These are phyloP conservation scores for Bugula neritina DNA, from an alignment of 2,888 invertebrate species.

Conservation along the genomic window DNA sequence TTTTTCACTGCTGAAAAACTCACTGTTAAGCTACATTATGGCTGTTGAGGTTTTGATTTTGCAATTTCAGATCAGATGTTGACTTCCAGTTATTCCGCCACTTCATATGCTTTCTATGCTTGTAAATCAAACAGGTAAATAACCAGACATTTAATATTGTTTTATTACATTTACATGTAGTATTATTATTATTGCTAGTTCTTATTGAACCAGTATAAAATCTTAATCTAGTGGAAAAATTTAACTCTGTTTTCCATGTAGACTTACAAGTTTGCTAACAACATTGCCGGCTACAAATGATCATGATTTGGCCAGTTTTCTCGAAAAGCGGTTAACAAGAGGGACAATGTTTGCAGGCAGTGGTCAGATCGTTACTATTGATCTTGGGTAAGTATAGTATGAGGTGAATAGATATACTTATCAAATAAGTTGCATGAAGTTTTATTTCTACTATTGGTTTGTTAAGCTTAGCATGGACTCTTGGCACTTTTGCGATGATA, in stretches of 20 bases:
- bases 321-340: slow-evolving; percentile 35
- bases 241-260: slow-evolving; percentile 31
- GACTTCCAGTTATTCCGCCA: background rate
- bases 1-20: too few relatives aligned
- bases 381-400: slow-evolving; percentile 30
- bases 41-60: too few relatives aligned
- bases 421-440: too few relatives aligned
- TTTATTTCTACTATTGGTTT: too few relatives aligned
- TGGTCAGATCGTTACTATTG: slow-evolving; percentile 30
- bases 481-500: too few relatives aligned
- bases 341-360: slow-evolving; percentile 31
- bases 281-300: slow-evolving; percentile 36
- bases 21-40: too few relatives aligned
- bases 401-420: too few relatives aligned
- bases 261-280: slow-evolving; percentile 37
- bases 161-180: background rate
- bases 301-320: slow-evolving; percentile 36
- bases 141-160: background rate
- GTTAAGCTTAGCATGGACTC: too few relatives aligned
- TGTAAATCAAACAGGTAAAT: background rate
- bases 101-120: slow-evolving; percentile 17
- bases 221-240: too few relatives aligned
- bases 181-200: slow-evolving; percentile 32
- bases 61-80: background rate
- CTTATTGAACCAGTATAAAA: too few relatives aligned